phyloP scores from a whole-genome alignment of 2,888 invertebrate genomes.

The Opisthograptis luteolata region DNA sequence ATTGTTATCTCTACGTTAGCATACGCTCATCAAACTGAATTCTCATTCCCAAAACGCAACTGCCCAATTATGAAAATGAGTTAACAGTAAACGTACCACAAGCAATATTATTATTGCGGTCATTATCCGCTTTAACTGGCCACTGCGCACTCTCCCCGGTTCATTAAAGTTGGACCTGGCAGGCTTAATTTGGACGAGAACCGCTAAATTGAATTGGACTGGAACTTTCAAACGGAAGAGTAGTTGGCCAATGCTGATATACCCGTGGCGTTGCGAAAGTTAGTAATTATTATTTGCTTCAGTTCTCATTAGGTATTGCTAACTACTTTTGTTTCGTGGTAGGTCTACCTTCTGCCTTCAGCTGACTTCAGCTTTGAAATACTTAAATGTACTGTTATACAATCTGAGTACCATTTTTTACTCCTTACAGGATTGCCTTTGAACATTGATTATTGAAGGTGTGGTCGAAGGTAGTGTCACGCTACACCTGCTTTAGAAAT shows the following conservation, averaged over 20 bases:
- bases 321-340: background rate
- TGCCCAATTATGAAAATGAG: background rate
- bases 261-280: background rate
- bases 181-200: slow-evolving; percentile 24
- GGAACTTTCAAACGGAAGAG: slow-evolving; percentile 22
- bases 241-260: background rate
- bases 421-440: no score
- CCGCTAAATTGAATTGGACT: slow-evolving; percentile 27
- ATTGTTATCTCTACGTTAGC: background rate
- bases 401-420: no score
- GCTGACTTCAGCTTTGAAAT: no score
- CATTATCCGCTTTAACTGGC: slow-evolving; percentile 22
- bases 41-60: background rate
- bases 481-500: no score
- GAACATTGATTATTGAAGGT: no score
- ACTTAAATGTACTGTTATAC: no score
- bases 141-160: slow-evolving; percentile 7
- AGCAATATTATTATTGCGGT: slow-evolving; percentile 12
- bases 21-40: background rate
- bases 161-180: slow-evolving; percentile 25
- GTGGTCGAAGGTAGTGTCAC: no score
- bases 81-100: background rate
- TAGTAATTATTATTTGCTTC: background rate
- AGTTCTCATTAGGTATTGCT: background rate
- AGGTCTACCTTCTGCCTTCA: no score